These are phyloP conservation scores for Escarpia spicata DNA, from an alignment of 2,888 invertebrate species.

Conservation along the genomic window DNA sequence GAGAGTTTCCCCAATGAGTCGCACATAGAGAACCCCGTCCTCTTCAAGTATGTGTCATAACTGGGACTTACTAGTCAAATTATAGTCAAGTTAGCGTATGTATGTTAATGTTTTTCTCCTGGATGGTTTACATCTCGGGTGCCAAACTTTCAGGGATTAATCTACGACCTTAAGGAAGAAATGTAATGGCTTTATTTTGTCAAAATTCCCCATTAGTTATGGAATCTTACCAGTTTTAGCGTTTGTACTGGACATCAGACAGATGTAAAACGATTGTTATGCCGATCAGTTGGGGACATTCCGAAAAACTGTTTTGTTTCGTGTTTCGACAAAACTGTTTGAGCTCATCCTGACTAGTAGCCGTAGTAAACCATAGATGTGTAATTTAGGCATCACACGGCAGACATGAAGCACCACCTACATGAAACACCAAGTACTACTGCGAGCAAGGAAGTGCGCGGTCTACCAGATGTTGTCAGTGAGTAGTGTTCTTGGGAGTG, in stretches of 20 bases:
- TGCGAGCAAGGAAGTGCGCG: constrained; percentile 52
- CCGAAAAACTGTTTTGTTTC: too few species aligned
- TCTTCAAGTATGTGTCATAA: constrained; percentile 53
- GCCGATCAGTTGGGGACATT: too few species aligned
- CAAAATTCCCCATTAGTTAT: too few species aligned
- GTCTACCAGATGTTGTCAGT: constrained; percentile 59
- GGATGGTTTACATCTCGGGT: too few species aligned
- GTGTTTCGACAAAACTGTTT: too few species aligned
- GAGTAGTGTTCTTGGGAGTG: constrained; percentile 22
- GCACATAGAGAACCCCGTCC: constrained; percentile 61
- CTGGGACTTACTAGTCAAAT: not conserved
- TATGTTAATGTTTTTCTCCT: not conserved
- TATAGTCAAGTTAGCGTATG: not conserved
- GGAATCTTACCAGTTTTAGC: too few species aligned
- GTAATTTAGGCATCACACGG: constrained; percentile 29
- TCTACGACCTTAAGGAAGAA: too few species aligned
- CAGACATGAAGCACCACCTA: constrained; percentile 28
- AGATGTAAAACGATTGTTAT: too few species aligned
- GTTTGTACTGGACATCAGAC: too few species aligned
- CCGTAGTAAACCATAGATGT: not conserved
- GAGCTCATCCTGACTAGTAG: not conserved
- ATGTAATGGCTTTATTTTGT: too few species aligned
- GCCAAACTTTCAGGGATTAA: too few species aligned
- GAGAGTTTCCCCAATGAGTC: constrained; percentile 62
- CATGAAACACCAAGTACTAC: constrained; percentile 31